phyloP scores from a whole-genome alignment of 2,888 invertebrate species.

The Doris montereyensis region DNA sequence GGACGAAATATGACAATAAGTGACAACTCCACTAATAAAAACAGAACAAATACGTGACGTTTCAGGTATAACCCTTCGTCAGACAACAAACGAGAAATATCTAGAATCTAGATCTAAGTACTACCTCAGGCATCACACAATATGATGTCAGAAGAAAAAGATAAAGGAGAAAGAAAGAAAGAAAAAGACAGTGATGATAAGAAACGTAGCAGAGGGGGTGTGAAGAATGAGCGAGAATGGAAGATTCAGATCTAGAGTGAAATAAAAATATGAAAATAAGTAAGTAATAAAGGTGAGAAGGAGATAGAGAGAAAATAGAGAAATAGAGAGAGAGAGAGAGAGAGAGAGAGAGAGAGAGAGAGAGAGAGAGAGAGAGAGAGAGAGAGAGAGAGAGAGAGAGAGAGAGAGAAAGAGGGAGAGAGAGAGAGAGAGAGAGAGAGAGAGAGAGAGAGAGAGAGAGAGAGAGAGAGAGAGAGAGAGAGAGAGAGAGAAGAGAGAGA shows the following conservation, averaged over 20 bases:
- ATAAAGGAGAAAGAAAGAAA: neutral
- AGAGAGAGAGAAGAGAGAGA: too few species aligned
- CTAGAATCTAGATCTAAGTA: too few species aligned
- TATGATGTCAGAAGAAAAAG: neutral
- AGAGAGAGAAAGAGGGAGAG: neutral
- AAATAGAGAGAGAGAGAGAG: neutral
- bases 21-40: too few species aligned
- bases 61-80: too few species aligned
- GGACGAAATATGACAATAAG: too few species aligned
- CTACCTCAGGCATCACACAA: too few species aligned
- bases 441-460: constrained; percentile 26
- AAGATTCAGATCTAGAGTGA: neutral
- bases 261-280: neutral
- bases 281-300: neutral
- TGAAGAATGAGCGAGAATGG: neutral
- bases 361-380: neutral
- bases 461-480: constrained; percentile 4
- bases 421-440: neutral
- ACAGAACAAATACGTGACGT: too few species aligned
- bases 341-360: neutral
- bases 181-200: neutral
- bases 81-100: too few species aligned
- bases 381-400: neutral
- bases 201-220: neutral
- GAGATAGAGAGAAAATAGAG: neutral